Evolutionary conservation across 2,888 invertebrate species (phyloP).

Genomic region (Neelides folsomi): DNA sequence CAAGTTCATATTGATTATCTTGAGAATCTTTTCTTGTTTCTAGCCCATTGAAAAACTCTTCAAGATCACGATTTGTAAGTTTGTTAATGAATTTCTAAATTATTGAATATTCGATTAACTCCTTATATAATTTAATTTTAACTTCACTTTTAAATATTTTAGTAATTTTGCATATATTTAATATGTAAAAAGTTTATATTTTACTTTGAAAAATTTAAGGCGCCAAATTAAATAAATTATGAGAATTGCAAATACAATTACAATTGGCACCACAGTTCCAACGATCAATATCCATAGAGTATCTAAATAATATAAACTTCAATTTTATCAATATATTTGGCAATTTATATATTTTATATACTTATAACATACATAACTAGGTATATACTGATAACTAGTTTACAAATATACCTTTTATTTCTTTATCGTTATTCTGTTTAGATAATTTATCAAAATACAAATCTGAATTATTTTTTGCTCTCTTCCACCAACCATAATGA

Average conservation of each 20-base stretch:
- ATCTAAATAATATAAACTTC: too few species aligned
- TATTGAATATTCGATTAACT: too few species aligned
- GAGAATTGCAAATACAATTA: background rate
- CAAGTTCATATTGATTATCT: background rate
- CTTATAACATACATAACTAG: too few species aligned
- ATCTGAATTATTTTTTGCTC: conserved; percentile 6
- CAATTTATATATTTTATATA: too few species aligned
- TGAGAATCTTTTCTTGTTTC: background rate
- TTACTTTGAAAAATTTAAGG: background rate
- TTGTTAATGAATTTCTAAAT: conserved; percentile 5
- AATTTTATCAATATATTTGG: too few species aligned
- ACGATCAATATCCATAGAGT: too few species aligned
- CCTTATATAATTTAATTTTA: too few species aligned
- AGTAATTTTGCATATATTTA: background rate
- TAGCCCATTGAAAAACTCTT: conserved; percentile 12
- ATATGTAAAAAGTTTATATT: background rate
- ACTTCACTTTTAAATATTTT: too few species aligned
- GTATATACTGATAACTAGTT: too few species aligned
- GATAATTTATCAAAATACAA: conserved; percentile 18
- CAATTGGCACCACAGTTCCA: too few species aligned
- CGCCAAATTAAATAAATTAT: background rate
- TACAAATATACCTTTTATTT: too few species aligned
- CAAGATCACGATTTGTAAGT: conserved; percentile 7
- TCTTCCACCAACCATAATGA: conserved; percentile 20
- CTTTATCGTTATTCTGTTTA: too few species aligned